Percentiles rank a stretch among this genome's conserved stretches.
These are phyloP conservation scores for Pantherophis vulpinus DNA, from an alignment of 2,797 vertebrate species.

Conservation along the genomic window DNA sequence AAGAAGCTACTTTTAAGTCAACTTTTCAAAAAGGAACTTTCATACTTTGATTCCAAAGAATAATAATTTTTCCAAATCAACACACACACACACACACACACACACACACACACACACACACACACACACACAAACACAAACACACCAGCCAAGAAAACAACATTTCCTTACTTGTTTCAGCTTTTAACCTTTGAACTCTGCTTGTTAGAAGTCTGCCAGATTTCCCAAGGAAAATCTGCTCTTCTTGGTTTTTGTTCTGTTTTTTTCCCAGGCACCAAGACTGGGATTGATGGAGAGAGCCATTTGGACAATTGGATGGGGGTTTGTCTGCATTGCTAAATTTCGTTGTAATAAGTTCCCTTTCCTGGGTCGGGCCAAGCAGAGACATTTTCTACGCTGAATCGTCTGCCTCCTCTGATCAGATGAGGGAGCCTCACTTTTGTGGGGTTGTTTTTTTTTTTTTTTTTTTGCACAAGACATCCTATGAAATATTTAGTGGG, in stretches of 20 bases:
- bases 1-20: neutral
- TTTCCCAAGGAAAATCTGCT: neutral
- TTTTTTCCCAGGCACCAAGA: neutral
- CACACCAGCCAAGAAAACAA: neutral
- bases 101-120: no score
- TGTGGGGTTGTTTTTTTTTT: no score
- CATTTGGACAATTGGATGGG: accelerated
- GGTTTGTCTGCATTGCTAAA: neutral
- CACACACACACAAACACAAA: neutral
- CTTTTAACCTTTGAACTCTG: neutral
- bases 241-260: accelerated
- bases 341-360: conserved; percentile 44
- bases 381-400: conserved; percentile 51
- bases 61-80: neutral
- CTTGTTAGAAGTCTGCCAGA: accelerated
- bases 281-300: accelerated
- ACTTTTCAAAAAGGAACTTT: neutral
- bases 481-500: conserved; percentile 90
- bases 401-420: conserved; percentile 56
- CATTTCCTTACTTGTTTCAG: neutral
- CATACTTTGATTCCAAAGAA: neutral
- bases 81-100: neutral
- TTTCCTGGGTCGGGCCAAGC: conserved; percentile 40
- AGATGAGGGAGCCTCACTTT: conserved; percentile 79
- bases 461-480: conserved; percentile 80